Evolutionary conservation across 2,888 invertebrate species (phyloP).

Genomic region (Ophraella communa): DNA sequence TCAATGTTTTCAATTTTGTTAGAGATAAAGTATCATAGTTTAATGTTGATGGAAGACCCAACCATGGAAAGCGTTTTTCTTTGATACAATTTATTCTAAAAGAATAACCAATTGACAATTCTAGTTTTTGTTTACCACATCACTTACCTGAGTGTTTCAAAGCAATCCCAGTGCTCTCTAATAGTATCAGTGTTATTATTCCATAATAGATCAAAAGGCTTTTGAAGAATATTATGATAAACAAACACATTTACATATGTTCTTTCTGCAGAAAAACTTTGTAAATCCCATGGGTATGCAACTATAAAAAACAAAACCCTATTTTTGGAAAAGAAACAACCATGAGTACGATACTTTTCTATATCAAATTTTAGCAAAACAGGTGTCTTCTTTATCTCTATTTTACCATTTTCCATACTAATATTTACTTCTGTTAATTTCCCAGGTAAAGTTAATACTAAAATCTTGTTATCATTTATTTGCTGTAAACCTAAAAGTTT

Average conservation of each 20-base stretch:
- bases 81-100: conserved; percentile 47
- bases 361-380: conserved; percentile 51
- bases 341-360: conserved; percentile 47
- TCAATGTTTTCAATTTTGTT: conserved; percentile 49
- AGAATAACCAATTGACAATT: too few species aligned
- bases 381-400: conserved; percentile 45
- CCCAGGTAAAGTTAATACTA: conserved; percentile 50
- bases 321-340: conserved; percentile 50
- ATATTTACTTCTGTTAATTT: conserved; percentile 50
- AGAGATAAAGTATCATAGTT: conserved; percentile 50
- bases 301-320: conserved; percentile 48
- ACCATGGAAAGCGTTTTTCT: conserved; percentile 52
- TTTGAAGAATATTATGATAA: conserved; percentile 45
- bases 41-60: conserved; percentile 45
- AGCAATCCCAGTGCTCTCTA: conserved; percentile 53
- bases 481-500: conserved; percentile 50
- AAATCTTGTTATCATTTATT: conserved; percentile 43
- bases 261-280: conserved; percentile 43
- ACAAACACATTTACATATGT: conserved; percentile 46
- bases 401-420: conserved; percentile 43
- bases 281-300: conserved; percentile 46
- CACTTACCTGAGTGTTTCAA: conserved; percentile 53
- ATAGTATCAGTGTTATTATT: conserved; percentile 48
- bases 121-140: too few species aligned
- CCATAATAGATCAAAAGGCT: conserved; percentile 50